Percentiles rank a stretch among this genome's conserved stretches.
Evolutionary conservation across 2,888 invertebrate genomes (phyloP).

Genomic region (Beris chalybata): DNA sequence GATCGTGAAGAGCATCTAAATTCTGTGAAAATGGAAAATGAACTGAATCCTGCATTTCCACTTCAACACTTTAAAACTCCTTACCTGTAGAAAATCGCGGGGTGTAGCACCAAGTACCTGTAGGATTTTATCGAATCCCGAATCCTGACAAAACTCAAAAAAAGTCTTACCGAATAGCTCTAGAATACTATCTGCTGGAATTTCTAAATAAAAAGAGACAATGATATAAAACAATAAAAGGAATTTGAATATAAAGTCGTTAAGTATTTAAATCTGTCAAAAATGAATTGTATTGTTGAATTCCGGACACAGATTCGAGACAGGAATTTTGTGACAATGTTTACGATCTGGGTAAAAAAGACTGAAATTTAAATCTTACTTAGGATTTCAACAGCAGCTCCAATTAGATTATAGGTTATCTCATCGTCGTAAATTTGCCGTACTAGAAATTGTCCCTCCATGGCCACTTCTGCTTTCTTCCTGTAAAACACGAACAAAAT

Average conservation of each 20-base stretch:
- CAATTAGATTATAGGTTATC: slow-evolving; percentile 90
- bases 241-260: neutral
- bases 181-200: slow-evolving; percentile 85
- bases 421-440: slow-evolving; percentile 95
- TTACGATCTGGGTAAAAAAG: no score
- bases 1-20: slow-evolving; percentile 93
- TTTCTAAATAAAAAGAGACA: slow-evolving; percentile 62
- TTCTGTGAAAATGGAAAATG: slow-evolving; percentile 63
- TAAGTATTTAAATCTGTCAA: neutral
- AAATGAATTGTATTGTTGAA: no score
- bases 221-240: slow-evolving; percentile 4
- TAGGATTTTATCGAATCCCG: slow-evolving; percentile 94
- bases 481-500: slow-evolving; percentile 58
- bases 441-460: slow-evolving; percentile 95
- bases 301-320: no score
- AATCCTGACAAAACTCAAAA: slow-evolving; percentile 95
- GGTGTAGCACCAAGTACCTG: slow-evolving; percentile 94
- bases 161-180: slow-evolving; percentile 93
- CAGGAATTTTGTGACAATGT: no score
- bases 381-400: slow-evolving; percentile 87
- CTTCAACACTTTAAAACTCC: slow-evolving; percentile 38
- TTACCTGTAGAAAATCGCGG: slow-evolving; percentile 88
- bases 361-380: slow-evolving; percentile 63
- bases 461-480: slow-evolving; percentile 86
- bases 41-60: neutral